Evolutionary conservation across 35 echinoderm and acorn worm genomes (phyloP), one percentile per base, ranked within the genome.

Genomic region (Diadema setosum): DNA sequence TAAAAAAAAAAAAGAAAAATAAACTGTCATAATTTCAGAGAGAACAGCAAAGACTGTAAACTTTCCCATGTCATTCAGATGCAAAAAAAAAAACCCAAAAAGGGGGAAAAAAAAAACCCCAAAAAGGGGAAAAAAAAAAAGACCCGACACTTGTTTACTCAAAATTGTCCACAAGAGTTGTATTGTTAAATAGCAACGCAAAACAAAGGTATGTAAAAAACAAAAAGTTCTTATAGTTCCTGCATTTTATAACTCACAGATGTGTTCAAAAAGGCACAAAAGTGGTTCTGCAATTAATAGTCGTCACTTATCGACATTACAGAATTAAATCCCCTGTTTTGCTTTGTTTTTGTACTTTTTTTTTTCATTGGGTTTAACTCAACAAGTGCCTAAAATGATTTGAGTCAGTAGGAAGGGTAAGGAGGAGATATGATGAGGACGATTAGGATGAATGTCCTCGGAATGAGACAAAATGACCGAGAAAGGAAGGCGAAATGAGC

Each of bases 211-310:
- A 67, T 34, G 30, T 33, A 67, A 63, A 32, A 33, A 26, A 33
- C 30, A 12, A 33, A 67, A 67, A 18, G 63, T 67, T 34, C 63
- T 67, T 67, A 33, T 67, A 67, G 26, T 27, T 67, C 63, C 17
- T n/a, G n/a, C n/a, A n/a, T n/a, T n/a, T n/a, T n/a, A n/a, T n/a
- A 67, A 67, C 63, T 78, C 44, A 43, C 73, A 3, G 40, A 42
- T 36, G 37, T 42, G 39, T 78, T 78, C 23, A 42, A 42, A 76
- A 78, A 78, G 73, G 73, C 73, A 78, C 73, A 78, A 78, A 78
- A 52, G 9, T 52, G 48, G 48, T n/a, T 52, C 48, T n/a, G n/a
- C 9, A 52, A n/a, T n/a, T n/a, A n/a, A n/a, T n/a, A n/a, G n/a
- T n/a, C n/a, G n/a, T n/a, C n/a, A n/a, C n/a, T n/a, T n/a, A n/a